These are phyloP conservation scores for Phaethon lepturus DNA, from an alignment of 2,113 vertebrate genomes.

Conservation along the genomic window DNA sequence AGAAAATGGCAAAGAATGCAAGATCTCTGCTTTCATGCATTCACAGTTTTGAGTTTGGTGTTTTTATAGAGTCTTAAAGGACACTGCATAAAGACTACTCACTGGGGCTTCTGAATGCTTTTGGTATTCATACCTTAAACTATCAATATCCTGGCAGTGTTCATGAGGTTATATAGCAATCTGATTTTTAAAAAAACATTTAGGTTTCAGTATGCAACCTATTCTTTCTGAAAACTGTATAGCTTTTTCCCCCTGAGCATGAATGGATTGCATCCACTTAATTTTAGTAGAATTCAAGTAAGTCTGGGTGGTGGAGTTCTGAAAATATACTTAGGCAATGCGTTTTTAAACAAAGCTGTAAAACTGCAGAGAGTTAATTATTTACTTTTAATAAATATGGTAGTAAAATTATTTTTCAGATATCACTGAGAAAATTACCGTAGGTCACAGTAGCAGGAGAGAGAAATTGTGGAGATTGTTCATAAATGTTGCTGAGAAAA, in stretches of 20 bases:
- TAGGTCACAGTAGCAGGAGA: not conserved
- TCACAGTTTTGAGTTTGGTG: not conserved
- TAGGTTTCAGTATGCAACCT: not conserved
- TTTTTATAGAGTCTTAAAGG: not conserved
- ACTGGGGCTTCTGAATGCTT: not conserved
- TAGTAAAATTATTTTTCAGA: not conserved
- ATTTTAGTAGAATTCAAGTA: not conserved
- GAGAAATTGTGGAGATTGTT: not conserved
- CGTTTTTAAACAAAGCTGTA: not conserved
- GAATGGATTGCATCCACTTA: not conserved
- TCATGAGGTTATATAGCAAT: not conserved
- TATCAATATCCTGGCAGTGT: not conserved
- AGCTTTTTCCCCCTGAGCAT: not conserved
- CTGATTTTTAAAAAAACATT: not conserved
- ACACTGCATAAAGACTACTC: not conserved
- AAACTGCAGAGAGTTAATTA: not conserved
- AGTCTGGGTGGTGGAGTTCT: not conserved
- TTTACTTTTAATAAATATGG: not conserved
- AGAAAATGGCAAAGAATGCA: not conserved
- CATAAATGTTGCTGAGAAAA: not conserved
- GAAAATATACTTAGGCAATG: not conserved
- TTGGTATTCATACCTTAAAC: not conserved
- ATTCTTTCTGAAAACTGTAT: not conserved
- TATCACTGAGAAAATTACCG: not conserved
- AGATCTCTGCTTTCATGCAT: accelerated